Evolutionary conservation across 2,888 invertebrate genomes (phyloP).

Genomic region (Toxonevra muliebris): DNA sequence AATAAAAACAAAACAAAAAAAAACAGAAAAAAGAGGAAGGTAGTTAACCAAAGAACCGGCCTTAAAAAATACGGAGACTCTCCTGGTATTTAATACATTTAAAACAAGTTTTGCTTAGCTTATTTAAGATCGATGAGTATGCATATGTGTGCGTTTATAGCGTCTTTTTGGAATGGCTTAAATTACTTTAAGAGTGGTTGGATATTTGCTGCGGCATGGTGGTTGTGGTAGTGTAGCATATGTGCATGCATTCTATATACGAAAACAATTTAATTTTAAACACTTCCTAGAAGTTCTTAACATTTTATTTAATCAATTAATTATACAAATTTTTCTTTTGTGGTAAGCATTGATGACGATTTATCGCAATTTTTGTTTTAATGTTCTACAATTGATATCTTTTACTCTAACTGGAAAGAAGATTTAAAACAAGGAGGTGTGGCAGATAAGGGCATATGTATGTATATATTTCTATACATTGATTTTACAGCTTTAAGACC

Average conservation of each 20-base stretch:
- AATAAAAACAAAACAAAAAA: constrained; percentile 45
- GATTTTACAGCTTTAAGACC: too few species aligned
- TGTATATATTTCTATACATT: too few species aligned
- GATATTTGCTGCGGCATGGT: background rate
- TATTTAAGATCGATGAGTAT: too few species aligned
- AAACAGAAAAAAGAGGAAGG: constrained; percentile 32
- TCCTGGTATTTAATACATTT: constrained; percentile 14
- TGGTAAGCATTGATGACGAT: too few species aligned
- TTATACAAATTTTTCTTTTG: background rate
- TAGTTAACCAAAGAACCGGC: constrained; percentile 13
- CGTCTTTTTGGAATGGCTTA: too few species aligned
- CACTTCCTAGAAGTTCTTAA: constrained; percentile 32
- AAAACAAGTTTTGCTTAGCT: constrained; percentile 24
- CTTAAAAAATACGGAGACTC: constrained; percentile 2
- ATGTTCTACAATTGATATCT: too few species aligned
- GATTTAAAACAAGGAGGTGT: too few species aligned
- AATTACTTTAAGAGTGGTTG: too few species aligned
- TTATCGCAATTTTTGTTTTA: too few species aligned
- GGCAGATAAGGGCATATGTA: too few species aligned
- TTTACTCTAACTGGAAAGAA: too few species aligned
- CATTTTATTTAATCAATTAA: constrained; percentile 24
- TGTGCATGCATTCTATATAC: background rate
- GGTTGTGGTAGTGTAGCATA: background rate
- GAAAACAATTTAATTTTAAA: background rate
- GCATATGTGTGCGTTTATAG: too few species aligned